Conservation (phyloP, 2,888 invertebrate species). For the Notocelia uddmanniana region DNA sequence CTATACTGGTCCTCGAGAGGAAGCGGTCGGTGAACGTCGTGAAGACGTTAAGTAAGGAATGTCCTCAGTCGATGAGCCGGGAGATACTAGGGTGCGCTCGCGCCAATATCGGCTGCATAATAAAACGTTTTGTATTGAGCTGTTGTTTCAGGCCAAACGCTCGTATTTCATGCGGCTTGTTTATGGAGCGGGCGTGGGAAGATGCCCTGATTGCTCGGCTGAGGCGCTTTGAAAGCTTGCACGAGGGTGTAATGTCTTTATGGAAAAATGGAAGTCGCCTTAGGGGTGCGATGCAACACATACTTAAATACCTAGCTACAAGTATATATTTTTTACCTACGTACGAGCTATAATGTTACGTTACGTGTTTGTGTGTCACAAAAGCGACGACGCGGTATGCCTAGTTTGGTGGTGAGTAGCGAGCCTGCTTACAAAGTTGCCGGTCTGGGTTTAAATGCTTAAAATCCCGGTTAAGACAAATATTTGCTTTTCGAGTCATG, state of each 20-base stretch:
- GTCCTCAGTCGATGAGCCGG: conserved; percentile 16
- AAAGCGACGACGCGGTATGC: background rate
- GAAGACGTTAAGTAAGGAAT: conserved; percentile 18
- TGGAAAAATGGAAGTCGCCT: background rate
- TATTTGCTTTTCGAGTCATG: background rate
- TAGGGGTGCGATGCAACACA: background rate
- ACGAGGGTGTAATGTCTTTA: background rate
- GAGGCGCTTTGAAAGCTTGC: conserved; percentile 1
- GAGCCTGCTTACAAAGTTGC: background rate
- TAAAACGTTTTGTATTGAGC: conserved; percentile 39
- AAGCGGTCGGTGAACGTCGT: background rate
- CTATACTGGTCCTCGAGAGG: background rate
- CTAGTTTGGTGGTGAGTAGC: no score
- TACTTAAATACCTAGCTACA: no score
- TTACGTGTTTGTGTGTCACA: background rate
- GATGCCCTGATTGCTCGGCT: background rate
- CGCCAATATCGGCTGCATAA: conserved; percentile 27
- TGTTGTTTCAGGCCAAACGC: conserved; percentile 22
- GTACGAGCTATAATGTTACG: no score
- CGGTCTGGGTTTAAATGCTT: background rate
- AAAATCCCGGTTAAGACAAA: no score
- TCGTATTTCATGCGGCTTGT: conserved; percentile 11
- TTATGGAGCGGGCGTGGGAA: conserved; percentile 16
- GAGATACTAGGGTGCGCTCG: conserved; percentile 33
- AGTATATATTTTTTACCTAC: no score